These are phyloP conservation scores for Mycalesis mineus DNA, from an alignment of 2,888 invertebrate species.

Conservation along the genomic window DNA sequence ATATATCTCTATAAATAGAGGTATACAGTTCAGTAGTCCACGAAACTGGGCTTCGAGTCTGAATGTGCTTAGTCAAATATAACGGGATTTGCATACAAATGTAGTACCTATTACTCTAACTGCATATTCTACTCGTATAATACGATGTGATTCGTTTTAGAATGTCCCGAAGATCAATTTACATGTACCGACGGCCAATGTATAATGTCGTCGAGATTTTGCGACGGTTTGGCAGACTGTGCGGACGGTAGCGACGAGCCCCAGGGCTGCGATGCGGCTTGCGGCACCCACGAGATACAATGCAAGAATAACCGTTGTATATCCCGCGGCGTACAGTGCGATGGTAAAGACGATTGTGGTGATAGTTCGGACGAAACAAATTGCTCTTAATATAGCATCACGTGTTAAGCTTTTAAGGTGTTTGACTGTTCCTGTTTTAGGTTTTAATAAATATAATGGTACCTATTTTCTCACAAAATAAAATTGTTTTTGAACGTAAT, in stretches of 20 bases:
- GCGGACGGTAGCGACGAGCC: conserved; percentile 85
- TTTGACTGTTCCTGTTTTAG: background rate
- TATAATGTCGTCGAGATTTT: conserved; percentile 80
- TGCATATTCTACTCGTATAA: background rate
- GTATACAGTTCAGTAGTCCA: conserved; percentile 48
- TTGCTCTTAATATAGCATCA: conserved; percentile 45
- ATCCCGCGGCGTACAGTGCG: conserved; percentile 78
- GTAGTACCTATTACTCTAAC: background rate
- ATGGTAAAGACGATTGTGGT: conserved; percentile 81
- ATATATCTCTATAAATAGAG: background rate
- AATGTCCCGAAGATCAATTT: conserved; percentile 67
- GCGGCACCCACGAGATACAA: conserved; percentile 70
- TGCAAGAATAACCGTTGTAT: conserved; percentile 81
- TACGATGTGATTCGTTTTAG: conserved; percentile 39
- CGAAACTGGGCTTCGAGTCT: conserved; percentile 49
- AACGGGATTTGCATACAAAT: conserved; percentile 49
- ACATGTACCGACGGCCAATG: conserved; percentile 82
- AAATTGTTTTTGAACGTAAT: background rate
- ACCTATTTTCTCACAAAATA: conserved; percentile 4
- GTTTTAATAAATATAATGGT: background rate
- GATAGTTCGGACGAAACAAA: conserved; percentile 83
- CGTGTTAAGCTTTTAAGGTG: background rate
- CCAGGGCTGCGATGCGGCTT: conserved; percentile 69
- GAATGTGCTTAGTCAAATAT: conserved; percentile 52
- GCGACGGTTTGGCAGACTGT: conserved; percentile 84